phyloP scores from a whole-genome alignment of 2,113 vertebrate species.

The Odontophorus gujanensis region DNA sequence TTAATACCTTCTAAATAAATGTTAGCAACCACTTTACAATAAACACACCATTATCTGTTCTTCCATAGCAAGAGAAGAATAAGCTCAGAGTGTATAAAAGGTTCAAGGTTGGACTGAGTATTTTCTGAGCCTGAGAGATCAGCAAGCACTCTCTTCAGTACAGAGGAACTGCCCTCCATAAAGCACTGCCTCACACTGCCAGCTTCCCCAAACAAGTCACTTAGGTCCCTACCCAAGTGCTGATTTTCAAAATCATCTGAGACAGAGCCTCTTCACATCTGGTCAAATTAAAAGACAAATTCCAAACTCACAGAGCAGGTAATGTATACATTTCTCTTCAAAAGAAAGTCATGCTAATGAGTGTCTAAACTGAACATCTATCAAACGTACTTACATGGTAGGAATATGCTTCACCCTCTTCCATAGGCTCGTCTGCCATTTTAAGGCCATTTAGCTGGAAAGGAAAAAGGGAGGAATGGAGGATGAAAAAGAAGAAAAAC shows the following conservation, averaged over 20 bases:
- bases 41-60: background rate
- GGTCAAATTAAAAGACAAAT: background rate
- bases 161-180: background rate
- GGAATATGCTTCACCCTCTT: constrained; percentile 91
- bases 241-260: background rate
- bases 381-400: constrained; percentile 86
- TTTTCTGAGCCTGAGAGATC: background rate
- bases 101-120: background rate
- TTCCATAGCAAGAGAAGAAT: background rate
- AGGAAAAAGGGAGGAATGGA: background rate
- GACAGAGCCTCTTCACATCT: background rate
- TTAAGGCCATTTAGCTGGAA: constrained; percentile 92
- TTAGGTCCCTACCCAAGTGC: background rate
- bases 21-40: background rate
- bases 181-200: background rate
- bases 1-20: background rate
- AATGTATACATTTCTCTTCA: background rate
- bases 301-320: background rate
- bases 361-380: background rate
- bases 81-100: background rate
- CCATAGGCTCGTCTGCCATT: constrained; percentile 96
- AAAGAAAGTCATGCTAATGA: background rate
- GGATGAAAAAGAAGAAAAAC: background rate
- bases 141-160: background rate
- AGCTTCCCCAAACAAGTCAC: background rate